Percentiles rank a stretch among this genome's conserved stretches.
Conservation (phyloP, 1,140 invertebrate species). For the Pentalonia nigronervosa region DNA sequence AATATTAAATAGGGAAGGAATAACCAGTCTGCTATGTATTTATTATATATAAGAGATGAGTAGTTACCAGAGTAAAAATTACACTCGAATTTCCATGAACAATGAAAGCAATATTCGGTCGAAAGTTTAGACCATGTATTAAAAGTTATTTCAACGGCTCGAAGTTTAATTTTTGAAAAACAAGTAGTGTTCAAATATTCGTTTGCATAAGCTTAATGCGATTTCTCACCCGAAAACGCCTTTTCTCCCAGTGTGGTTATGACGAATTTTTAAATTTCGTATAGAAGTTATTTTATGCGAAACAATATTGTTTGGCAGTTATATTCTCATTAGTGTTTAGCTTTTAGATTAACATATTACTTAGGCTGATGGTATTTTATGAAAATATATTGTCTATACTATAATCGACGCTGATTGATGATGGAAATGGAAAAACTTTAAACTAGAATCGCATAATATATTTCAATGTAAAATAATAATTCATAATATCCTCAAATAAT, state of each 20-base stretch:
- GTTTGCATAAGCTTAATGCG: constrained; percentile 22
- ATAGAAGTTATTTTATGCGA: background rate
- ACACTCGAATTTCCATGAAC: background rate
- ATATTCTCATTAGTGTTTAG: constrained; percentile 45
- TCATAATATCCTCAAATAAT: background rate
- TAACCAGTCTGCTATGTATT: background rate
- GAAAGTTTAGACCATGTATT: constrained; percentile 24
- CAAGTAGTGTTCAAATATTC: constrained; percentile 7
- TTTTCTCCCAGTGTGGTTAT: background rate
- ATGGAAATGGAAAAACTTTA: background rate
- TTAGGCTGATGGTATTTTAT: background rate
- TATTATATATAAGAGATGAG: background rate
- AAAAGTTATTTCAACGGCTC: background rate
- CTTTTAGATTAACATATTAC: background rate
- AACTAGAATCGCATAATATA: background rate
- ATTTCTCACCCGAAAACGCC: constrained; percentile 11
- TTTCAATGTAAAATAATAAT: background rate
- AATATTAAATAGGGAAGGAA: constrained; percentile 24
- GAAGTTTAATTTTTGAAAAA: constrained; percentile 19
- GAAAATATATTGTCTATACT: background rate
- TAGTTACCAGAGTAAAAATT: background rate
- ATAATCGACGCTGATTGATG: background rate
- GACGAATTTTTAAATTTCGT: constrained; percentile 28
- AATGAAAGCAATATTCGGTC: background rate
- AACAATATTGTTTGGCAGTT: constrained; percentile 27